phyloP scores from a whole-genome alignment of 2,113 vertebrate genomes.

The Ochotona curzoniae region DNA sequence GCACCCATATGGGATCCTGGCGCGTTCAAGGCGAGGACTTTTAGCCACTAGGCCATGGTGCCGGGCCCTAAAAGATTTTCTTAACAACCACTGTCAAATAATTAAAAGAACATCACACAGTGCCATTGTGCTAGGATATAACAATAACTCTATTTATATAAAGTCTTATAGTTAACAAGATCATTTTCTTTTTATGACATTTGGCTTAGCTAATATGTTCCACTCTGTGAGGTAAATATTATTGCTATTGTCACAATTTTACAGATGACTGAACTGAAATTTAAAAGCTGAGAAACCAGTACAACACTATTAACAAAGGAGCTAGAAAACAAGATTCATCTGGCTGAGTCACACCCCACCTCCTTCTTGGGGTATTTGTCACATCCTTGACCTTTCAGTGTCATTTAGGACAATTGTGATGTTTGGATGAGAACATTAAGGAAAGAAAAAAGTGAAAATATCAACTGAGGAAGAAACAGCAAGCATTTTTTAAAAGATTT shows the following conservation, averaged over 20 bases:
- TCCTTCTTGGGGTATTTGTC: not conserved
- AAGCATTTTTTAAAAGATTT: no score
- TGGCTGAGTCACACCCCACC: not conserved
- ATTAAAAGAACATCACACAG: conserved; percentile 39
- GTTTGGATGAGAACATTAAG: conserved; percentile 28
- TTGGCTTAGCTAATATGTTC: not conserved
- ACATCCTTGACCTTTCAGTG: not conserved
- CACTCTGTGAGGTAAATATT: not conserved
- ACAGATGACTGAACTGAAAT: not conserved
- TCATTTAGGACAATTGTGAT: conserved; percentile 51
- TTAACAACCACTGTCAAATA: conserved; percentile 60
- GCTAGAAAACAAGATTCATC: not conserved
- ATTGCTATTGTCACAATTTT: conserved; percentile 13
- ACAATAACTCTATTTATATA: not conserved
- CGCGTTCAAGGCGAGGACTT: no score
- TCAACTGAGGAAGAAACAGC: conserved; percentile 16
- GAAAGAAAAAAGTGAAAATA: conserved; percentile 58
- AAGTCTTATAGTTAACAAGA: conserved; percentile 14
- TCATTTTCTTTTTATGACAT: not conserved
- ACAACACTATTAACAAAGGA: not conserved
- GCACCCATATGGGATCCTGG: no score
- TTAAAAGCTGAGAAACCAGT: not conserved
- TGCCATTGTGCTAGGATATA: not conserved
- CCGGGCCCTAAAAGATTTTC: conserved; percentile 66
- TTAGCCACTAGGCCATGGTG: no score